Evolutionary conservation across 2,113 vertebrate species (phyloP).

Genomic region (Aphyosemion australe): DNA sequence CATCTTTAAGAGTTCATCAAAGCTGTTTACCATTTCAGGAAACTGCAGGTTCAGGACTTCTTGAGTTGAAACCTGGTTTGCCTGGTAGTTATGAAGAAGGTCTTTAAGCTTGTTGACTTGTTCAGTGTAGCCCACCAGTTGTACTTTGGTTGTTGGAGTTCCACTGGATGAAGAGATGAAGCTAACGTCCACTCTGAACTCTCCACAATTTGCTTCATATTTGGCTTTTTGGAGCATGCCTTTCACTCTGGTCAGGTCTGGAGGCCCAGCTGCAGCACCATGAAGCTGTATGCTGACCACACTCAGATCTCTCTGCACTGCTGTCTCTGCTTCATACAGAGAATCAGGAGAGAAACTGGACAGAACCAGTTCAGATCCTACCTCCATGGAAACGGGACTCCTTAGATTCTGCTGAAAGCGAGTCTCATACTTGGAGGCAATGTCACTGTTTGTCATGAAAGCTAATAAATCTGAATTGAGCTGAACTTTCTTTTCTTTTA

Average conservation of each 20-base stretch:
- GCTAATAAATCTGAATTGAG: slow-evolving; percentile 8
- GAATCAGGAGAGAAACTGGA: slow-evolving; percentile 57
- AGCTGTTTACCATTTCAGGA: slow-evolving; percentile 54
- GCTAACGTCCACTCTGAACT: slow-evolving; percentile 43
- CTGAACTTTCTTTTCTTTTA: slow-evolving; percentile 42
- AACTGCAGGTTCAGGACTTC: slow-evolving; percentile 30
- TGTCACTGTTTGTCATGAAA: slow-evolving; percentile 50
- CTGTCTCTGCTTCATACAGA: slow-evolving; percentile 51
- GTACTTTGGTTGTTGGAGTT: slow-evolving; percentile 32
- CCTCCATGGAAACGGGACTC: slow-evolving; percentile 56
- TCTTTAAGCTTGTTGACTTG: slow-evolving; percentile 52
- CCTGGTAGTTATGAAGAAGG: slow-evolving; percentile 48
- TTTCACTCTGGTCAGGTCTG: slow-evolving; percentile 34
- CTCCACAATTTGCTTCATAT: slow-evolving; percentile 18
- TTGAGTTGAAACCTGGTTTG: slow-evolving; percentile 36
- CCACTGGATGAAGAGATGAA: slow-evolving; percentile 41
- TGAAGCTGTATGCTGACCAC: slow-evolving; percentile 43
- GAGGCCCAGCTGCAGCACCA: slow-evolving; percentile 10
- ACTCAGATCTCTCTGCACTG: slow-evolving; percentile 48
- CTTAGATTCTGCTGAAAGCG: slow-evolving; percentile 55
- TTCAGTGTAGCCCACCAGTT: slow-evolving; percentile 57
- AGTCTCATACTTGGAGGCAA: slow-evolving; percentile 43
- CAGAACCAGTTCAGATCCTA: slow-evolving; percentile 47
- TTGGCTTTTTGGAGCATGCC: slow-evolving; percentile 37
- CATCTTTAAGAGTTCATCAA: slow-evolving; percentile 44